These are phyloP conservation scores for Maccullochella peelii DNA, from an alignment of 2,113 vertebrate species.

Conservation along the genomic window DNA sequence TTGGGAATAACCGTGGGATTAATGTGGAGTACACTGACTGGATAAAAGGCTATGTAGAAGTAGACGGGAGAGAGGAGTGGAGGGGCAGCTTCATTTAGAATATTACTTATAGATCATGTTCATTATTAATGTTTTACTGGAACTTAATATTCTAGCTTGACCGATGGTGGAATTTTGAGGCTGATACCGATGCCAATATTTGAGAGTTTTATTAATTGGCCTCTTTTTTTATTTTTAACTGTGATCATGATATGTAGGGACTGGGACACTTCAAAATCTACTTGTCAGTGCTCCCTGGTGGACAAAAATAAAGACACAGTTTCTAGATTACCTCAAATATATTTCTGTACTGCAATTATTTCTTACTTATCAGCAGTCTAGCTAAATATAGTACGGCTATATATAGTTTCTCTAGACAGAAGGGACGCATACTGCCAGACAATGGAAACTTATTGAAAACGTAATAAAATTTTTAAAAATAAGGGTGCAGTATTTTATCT, in stretches of 20 bases:
- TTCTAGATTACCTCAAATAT: no score
- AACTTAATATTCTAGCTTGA: not conserved
- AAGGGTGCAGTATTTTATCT: not conserved
- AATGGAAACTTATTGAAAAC: not conserved
- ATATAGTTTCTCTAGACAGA: no score
- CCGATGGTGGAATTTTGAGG: no score
- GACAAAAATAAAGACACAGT: not conserved
- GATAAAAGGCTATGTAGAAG: not conserved
- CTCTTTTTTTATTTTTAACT: no score
- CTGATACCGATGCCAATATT: no score
- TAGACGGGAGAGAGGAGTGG: no score
- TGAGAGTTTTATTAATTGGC: no score
- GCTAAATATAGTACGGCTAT: no score
- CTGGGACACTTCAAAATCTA: no score
- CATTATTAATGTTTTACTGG: not conserved
- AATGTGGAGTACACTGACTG: no score
- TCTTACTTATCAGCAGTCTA: not conserved
- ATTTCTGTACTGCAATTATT: not conserved
- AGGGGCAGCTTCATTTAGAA: not conserved
- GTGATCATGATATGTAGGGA: no score
- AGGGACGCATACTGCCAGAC: not conserved
- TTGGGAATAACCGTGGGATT: not conserved
- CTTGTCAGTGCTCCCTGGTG: not conserved
- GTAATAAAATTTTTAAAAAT: not conserved
- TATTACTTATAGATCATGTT: not conserved